These are phyloP conservation scores for Tympanoctomys barrerae DNA, from an alignment of 2,797 vertebrate species.

Conservation along the genomic window DNA sequence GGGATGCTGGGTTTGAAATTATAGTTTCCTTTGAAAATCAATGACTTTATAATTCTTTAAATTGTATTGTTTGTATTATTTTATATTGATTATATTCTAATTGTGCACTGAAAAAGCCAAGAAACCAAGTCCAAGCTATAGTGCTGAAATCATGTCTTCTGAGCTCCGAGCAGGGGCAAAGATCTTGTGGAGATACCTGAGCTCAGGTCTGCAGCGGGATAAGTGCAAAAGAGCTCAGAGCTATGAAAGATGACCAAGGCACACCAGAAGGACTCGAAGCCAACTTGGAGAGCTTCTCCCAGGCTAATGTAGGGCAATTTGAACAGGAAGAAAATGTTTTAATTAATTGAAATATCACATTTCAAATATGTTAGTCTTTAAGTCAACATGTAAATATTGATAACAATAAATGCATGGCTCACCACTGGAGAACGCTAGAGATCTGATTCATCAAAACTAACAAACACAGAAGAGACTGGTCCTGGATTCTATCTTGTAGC, in stretches of 20 bases:
- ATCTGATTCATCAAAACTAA: not conserved
- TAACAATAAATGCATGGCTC: not conserved
- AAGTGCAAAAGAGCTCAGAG: not conserved
- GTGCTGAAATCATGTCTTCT: not conserved
- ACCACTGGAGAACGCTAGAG: not conserved
- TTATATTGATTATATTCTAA: not conserved
- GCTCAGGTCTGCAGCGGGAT: not conserved
- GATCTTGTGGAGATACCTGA: not conserved
- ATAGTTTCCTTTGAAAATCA: conserved; percentile 29
- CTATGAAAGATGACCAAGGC: not conserved
- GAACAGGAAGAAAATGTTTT: not conserved
- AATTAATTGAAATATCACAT: not conserved
- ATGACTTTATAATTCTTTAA: not conserved
- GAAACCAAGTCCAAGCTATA: not conserved
- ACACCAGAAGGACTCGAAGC: not conserved
- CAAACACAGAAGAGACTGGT: not conserved
- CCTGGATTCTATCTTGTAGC: not conserved
- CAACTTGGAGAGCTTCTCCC: not conserved
- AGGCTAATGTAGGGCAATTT: not conserved
- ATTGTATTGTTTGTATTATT: not conserved
- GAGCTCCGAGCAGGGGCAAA: not conserved
- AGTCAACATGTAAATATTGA: not conserved
- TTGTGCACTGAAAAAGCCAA: not conserved
- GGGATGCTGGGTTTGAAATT: not conserved
- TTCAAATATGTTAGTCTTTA: conserved; percentile 10